phyloP scores from a whole-genome alignment of 1,140 invertebrate species.

The Triops cancriformis region DNA sequence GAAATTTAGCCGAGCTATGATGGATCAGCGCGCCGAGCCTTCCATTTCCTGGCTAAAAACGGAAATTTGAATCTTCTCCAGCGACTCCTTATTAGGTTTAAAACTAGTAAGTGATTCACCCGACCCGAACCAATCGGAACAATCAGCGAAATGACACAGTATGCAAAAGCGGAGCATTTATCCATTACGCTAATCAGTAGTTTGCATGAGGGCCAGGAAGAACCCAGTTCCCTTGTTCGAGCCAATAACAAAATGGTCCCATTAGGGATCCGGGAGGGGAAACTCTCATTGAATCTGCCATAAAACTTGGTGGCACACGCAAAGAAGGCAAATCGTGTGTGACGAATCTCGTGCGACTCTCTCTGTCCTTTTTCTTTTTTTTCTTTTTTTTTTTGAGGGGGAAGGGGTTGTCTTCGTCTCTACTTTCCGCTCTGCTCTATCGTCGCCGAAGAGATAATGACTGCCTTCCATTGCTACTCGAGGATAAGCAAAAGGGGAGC shows the following conservation, averaged over 20 bases:
- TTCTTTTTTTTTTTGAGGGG: background rate
- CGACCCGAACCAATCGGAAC: background rate
- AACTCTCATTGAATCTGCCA: background rate
- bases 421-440: background rate
- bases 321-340: constrained; percentile 10
- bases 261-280: background rate
- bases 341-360: background rate
- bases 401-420: background rate
- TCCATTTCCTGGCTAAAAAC: no score
- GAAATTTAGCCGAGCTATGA: background rate
- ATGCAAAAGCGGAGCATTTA: background rate
- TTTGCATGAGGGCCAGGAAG: background rate
- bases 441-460: background rate
- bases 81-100: background rate
- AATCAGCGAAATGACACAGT: background rate
- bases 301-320: constrained; percentile 9
- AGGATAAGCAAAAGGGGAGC: constrained; percentile 1
- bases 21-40: no score
- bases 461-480: background rate
- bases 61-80: background rate
- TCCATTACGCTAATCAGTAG: constrained; percentile 1
- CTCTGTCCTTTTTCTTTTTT: background rate
- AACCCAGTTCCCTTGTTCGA: background rate
- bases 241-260: constrained; percentile 10
- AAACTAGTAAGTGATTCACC: background rate